phyloP scores from a whole-genome alignment of 2,113 vertebrate genomes.

The Aegithalos caudatus region DNA sequence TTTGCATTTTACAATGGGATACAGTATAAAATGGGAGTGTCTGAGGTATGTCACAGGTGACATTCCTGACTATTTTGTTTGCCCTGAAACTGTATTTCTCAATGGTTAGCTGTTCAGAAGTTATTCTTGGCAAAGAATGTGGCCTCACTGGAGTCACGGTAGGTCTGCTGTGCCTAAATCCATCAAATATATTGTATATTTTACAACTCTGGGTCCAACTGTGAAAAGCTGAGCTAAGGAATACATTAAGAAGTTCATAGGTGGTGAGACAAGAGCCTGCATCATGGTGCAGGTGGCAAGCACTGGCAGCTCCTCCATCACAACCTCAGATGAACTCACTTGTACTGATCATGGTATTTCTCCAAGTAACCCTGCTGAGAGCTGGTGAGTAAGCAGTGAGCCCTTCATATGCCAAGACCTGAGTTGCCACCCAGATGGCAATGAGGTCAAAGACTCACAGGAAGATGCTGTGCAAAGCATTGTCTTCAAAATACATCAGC shows the following conservation, averaged over 20 bases:
- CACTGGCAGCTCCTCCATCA: background rate
- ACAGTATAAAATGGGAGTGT: background rate
- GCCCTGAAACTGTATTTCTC: background rate
- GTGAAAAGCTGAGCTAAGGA: background rate
- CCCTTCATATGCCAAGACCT: background rate
- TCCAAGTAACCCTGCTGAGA: background rate
- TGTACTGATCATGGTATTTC: background rate
- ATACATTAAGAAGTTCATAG: background rate
- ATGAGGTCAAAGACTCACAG: background rate
- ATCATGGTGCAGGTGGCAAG: background rate
- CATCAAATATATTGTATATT: accelerated
- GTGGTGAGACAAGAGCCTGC: background rate
- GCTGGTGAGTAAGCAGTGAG: background rate
- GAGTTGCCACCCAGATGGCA: background rate
- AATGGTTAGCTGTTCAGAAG: background rate
- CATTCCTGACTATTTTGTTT: background rate
- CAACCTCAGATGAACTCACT: background rate
- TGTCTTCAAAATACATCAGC: background rate
- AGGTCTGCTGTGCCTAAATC: background rate
- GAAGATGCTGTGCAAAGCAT: background rate
- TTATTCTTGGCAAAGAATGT: background rate
- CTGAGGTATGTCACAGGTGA: background rate
- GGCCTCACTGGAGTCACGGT: background rate
- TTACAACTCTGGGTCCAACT: background rate
- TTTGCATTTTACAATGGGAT: background rate